phyloP scores from a whole-genome alignment of 35 echinoderm and acorn worm genomes.

The Lytechinus variegatus region DNA sequence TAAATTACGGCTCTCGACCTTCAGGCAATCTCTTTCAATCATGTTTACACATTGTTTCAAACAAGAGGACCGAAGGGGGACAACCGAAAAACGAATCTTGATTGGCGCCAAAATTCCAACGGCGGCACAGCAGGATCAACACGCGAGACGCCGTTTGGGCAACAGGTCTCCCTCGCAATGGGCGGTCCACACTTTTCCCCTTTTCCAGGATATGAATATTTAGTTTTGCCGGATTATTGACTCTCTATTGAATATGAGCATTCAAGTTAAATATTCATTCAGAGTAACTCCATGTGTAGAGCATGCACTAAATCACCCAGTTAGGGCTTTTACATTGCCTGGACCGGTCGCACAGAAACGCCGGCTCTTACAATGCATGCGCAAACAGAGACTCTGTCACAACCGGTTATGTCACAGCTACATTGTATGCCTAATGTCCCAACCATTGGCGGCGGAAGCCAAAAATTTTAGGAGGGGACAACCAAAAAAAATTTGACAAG shows the following conservation, averaged over 20 bases:
- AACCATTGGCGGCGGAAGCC: too few species aligned
- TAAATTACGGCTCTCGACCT: background rate
- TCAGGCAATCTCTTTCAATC: slow-evolving; percentile 11
- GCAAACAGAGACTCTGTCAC: too few species aligned
- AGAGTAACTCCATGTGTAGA: background rate
- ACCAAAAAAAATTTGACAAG: too few species aligned
- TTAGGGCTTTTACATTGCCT: too few species aligned
- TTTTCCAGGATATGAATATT: background rate
- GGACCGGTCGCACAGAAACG: too few species aligned
- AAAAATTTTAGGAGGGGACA: too few species aligned
- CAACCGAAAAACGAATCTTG: background rate
- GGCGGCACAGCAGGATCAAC: background rate
- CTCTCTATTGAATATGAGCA: background rate
- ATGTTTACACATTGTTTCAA: slow-evolving; percentile 20
- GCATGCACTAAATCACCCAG: too few species aligned
- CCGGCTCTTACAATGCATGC: too few species aligned
- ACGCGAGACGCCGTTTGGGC: background rate
- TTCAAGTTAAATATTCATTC: background rate
- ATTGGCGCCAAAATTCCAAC: background rate
- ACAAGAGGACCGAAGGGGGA: background rate
- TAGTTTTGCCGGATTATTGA: background rate
- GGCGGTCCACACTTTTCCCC: background rate
- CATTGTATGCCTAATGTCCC: too few species aligned
- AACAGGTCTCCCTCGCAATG: background rate
- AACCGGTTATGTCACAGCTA: too few species aligned